phyloP scores from a whole-genome alignment of 2,113 vertebrate species.

The Pionites leucogaster region DNA sequence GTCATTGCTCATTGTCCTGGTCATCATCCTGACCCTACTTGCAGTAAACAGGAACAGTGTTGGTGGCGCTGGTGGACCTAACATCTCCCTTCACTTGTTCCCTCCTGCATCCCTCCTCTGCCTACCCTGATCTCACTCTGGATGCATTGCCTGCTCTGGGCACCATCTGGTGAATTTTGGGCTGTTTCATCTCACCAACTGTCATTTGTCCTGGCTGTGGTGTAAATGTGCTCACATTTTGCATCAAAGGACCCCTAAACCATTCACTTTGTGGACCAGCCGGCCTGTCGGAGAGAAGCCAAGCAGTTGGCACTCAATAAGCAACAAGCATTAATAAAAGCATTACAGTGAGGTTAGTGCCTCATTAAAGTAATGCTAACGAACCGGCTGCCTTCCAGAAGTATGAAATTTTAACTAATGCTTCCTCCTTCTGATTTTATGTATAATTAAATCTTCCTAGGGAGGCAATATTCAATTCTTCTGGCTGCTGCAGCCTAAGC shows the following conservation, averaged over 20 bases:
- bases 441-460: constrained; percentile 26
- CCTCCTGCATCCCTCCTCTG: not conserved
- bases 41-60: not conserved
- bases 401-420: constrained; percentile 36
- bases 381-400: constrained; percentile 53
- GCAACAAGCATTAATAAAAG: constrained; percentile 44
- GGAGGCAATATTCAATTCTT: not conserved
- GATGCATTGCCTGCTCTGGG: not conserved
- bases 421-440: constrained; percentile 57
- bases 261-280: constrained; percentile 33
- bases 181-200: constrained; percentile 58
- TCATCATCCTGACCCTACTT: not conserved
- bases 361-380: constrained; percentile 65
- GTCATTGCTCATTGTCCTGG: not conserved
- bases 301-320: constrained; percentile 47
- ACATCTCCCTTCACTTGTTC: not conserved
- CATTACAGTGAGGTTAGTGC: constrained; percentile 54
- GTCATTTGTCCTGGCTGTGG: constrained; percentile 51
- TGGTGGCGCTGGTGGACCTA: fast-evolving
- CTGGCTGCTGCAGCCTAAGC: not conserved
- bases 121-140: not conserved
- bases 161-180: constrained; percentile 58
- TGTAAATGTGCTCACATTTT: not conserved
- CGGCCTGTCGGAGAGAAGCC: constrained; percentile 53
- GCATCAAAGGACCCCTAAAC: constrained; percentile 37